These are phyloP conservation scores for Hapalemur alaotrensis DNA, from an alignment of 2,797 vertebrate species.

Conservation along the genomic window DNA sequence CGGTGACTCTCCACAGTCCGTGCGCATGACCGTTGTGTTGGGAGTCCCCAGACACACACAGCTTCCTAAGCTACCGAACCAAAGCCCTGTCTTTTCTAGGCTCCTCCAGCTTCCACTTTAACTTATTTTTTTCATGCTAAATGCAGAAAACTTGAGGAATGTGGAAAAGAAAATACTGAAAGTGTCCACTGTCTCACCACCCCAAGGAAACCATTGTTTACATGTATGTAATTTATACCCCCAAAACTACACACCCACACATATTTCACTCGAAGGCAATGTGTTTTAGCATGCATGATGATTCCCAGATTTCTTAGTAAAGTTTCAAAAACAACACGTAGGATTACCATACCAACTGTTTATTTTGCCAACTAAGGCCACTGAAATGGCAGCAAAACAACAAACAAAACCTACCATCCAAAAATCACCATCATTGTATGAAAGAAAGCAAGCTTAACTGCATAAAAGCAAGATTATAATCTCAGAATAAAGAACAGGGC, in stretches of 20 bases:
- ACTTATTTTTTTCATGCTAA: background rate
- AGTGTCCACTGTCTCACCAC: background rate
- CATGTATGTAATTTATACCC: background rate
- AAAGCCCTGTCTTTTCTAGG: background rate
- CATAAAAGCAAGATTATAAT: background rate
- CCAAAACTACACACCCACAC: background rate
- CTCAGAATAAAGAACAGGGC: background rate
- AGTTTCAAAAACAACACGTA: background rate
- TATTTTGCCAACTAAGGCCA: background rate
- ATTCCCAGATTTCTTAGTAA: conserved; percentile 39
- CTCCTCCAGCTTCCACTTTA: background rate
- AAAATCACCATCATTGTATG: background rate
- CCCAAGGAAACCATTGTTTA: background rate
- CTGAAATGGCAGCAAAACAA: background rate
- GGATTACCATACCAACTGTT: conserved; percentile 13
- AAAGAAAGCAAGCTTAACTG: background rate
- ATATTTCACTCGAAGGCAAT: background rate
- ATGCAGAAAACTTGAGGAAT: background rate
- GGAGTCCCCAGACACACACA: background rate
- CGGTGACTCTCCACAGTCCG: background rate
- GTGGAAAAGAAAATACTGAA: background rate
- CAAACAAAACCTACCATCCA: background rate
- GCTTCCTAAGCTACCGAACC: background rate
- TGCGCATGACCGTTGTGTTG: accelerated
- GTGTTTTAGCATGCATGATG: background rate